These are phyloP conservation scores for Campoplex nolae DNA, from an alignment of 2,888 invertebrate genomes.

Conservation along the genomic window DNA sequence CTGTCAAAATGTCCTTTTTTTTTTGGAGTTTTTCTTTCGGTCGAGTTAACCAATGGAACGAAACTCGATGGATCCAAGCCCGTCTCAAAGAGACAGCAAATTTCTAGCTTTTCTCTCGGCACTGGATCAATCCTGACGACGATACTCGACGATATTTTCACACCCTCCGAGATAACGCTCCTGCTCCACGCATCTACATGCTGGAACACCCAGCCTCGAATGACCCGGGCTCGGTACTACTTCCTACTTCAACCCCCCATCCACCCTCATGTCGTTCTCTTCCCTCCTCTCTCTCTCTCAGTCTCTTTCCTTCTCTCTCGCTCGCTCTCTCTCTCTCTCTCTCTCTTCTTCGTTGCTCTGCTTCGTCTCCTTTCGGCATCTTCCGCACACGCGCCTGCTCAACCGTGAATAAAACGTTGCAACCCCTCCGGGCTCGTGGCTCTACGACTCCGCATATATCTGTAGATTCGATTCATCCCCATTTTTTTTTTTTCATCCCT, in stretches of 20 bases:
- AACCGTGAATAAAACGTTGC: conserved; percentile 29
- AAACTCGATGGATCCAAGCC: conserved; percentile 21
- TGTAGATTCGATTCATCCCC: conserved; percentile 21
- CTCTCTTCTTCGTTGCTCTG: not conserved
- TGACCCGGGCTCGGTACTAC: conserved; percentile 82
- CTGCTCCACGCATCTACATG: conserved; percentile 81
- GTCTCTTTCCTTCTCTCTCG: conserved; percentile 2
- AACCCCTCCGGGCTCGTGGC: conserved; percentile 31
- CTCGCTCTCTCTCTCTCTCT: not conserved
- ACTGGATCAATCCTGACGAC: conserved; percentile 70
- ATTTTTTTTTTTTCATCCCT: not conserved
- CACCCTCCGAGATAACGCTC: conserved; percentile 81
- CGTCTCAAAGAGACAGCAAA: conserved; percentile 10
- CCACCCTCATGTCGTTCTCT: not conserved
- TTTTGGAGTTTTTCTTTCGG: too few species aligned
- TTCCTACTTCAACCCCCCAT: conserved; percentile 69
- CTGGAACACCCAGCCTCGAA: conserved; percentile 81
- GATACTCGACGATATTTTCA: conserved; percentile 70
- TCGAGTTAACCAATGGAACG: too few species aligned
- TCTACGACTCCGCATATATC: conserved; percentile 20
- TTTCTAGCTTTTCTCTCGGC: conserved; percentile 24
- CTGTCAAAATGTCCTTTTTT: not conserved
- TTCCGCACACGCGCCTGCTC: not conserved
- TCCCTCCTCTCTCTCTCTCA: not conserved
- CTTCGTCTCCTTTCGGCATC: not conserved